Percentiles rank a stretch among this genome's conserved stretches.
Conservation (phyloP, 2,113 vertebrate species). For the Perognathus longimembris region DNA sequence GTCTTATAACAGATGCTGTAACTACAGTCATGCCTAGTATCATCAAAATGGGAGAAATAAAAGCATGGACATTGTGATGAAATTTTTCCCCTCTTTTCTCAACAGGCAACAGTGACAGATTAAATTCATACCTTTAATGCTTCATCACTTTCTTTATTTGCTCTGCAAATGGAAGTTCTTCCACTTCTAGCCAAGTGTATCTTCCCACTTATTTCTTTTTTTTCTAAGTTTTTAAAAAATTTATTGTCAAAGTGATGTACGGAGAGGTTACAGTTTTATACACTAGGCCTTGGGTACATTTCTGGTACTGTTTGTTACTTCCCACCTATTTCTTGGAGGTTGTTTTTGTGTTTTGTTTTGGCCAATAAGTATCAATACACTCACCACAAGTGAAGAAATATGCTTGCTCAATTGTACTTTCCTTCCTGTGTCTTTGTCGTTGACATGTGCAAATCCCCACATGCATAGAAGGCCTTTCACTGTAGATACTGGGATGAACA, state of each 20-base stretch:
- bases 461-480: background rate
- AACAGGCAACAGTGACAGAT: background rate
- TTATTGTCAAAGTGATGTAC: too few species aligned
- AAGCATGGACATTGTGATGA: background rate
- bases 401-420: background rate
- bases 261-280: too few species aligned
- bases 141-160: slow-evolving; percentile 23
- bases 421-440: background rate
- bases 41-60: background rate
- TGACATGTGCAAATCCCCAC: background rate
- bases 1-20: background rate
- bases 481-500: background rate
- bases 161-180: background rate
- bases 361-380: background rate
- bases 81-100: background rate
- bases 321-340: background rate
- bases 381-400: background rate
- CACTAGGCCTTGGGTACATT: too few species aligned
- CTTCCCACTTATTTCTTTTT: background rate
- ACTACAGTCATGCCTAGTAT: background rate
- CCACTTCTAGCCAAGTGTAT: background rate
- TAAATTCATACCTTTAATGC: background rate
- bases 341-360: background rate
- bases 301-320: too few species aligned
- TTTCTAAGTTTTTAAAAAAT: too few species aligned